Base-by-base conservation (phyloP, 1,140 invertebrate genomes). In the Pteromalus puparum region DNA sequence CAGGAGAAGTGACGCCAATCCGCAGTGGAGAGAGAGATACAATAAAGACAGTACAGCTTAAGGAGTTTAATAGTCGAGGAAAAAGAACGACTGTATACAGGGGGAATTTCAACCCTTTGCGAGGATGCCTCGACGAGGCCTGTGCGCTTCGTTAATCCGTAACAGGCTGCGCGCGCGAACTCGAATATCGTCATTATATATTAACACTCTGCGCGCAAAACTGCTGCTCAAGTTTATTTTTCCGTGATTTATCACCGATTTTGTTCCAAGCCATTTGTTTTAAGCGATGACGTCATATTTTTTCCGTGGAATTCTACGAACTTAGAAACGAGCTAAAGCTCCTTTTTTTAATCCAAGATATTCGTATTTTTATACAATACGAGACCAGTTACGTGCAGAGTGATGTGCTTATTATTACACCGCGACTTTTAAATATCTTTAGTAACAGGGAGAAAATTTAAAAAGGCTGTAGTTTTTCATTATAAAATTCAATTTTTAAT, bases 141-240 rank as follows among this genome's bases (percentile, higher is more conserved):
- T 48, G 79, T 34, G 48, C 46, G 48, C 73, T 67, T 21, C 68
- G 84, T 81, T 85, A 81, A 85, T 85, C 74, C 79, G 61, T 70
- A 74, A 81, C 73, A 85, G 79, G 73, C 79, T 68, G 74, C 65
- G 78, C 67, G 28, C 34, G 53, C 24, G 26, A 79, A 79, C 83
- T 81, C 86, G 87, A 89, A 89, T 91, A 90, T 90, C 87, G 87
- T 91, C 89, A 89, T 90, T 90, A 89, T 90, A 89, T 70, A 82
- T 82, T 74, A 82, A 74, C 70, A 82, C 80, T 89, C 89, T 87
- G 84, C 67, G 65, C 77, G 34, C 15, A 38, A 53, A 61, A 61
- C 53, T 61, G 21, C 53, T n/a, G 53, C 53, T 18, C 18, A 61
- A 61, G 15, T 61, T 21, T 61, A 61, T 61, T 61, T 61, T 61